Base-by-base conservation (phyloP, 2,113 vertebrate genomes). In the Nannospalax galili region DNA sequence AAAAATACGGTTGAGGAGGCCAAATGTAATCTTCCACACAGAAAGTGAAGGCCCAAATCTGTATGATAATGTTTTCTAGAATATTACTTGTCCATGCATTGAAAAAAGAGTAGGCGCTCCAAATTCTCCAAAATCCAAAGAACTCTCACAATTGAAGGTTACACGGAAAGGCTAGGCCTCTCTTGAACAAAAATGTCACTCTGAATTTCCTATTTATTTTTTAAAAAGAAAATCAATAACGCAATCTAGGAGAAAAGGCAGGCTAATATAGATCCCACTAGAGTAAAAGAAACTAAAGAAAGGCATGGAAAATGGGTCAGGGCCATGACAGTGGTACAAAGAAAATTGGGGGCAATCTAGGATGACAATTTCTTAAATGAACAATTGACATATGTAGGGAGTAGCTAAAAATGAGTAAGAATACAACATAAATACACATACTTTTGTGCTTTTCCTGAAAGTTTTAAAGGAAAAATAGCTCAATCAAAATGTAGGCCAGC, bases 161-260 rank as follows among this genome's bases (percentile, higher is more conserved):
- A 81, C 30, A 84, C 11, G 84, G 65, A 52, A 91, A 94, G 26
- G 3, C 28, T 88, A 74, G 73, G 37, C 20, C 72, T 77, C 42
- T 62, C 78, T 87, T 96, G 40, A 91, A 85, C 67, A 95, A 93
- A n/a, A 93, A 90, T 69, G n/a, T 91, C 74, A 89, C 6, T 52
- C 72, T 24, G 12, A 80, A 69, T 93, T 30, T 75, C 91, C 15
- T 88, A 74, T 81, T 90, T 74, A 64, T 91, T 62, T n/a, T 10
- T 20, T 56, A 70, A 81, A 92, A 87, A 22, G 35, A 90, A 88
- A 88, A 84, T 30, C 22, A 42, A 79, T 30, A 69, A 93, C 22
- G 48, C 24, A 93, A 96, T 20, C 48, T 85, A 91, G 32, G 32
- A 77, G 20, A 89, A 97, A 93, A 88, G 40, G 26, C 48, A 72